Evolutionary conservation across 2,888 invertebrate genomes (phyloP).

Genomic region (Protodeltote pygarga): DNA sequence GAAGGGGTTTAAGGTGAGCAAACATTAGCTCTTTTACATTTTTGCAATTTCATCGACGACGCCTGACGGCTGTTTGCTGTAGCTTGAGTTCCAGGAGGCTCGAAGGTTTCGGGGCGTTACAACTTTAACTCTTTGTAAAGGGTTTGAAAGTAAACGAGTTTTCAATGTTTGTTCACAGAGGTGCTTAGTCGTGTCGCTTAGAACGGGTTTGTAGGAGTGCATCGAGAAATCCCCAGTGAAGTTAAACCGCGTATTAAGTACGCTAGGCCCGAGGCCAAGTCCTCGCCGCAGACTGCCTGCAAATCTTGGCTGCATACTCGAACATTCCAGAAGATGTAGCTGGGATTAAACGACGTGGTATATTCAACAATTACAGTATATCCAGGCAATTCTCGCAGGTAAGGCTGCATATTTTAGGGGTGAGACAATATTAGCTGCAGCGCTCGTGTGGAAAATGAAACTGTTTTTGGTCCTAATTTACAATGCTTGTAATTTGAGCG

Average conservation of each 20-base stretch:
- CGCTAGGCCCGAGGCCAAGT: constrained; percentile 82
- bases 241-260: constrained; percentile 78
- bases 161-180: constrained; percentile 71
- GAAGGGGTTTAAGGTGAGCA: constrained; percentile 87
- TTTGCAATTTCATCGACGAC: constrained; percentile 86
- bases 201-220: constrained; percentile 53
- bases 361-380: constrained; percentile 84
- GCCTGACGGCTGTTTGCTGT: constrained; percentile 80
- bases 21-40: constrained; percentile 87
- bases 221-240: constrained; percentile 65
- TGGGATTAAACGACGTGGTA: constrained; percentile 83
- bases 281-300: constrained; percentile 75
- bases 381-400: constrained; percentile 78
- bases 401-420: constrained; percentile 81
- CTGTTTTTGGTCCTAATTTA: constrained; percentile 84
- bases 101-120: constrained; percentile 70
- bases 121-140: constrained; percentile 78
- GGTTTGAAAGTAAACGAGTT: constrained; percentile 76
- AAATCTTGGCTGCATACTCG: constrained; percentile 84
- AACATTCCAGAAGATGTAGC: constrained; percentile 85
- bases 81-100: constrained; percentile 64
- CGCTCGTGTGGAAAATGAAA: constrained; percentile 88
- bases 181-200: constrained; percentile 61
- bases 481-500: constrained; percentile 75
- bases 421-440: constrained; percentile 85